Percentiles rank a stretch among this genome's conserved stretches.
Evolutionary conservation across 2,797 vertebrate species (phyloP).

Genomic region (Ataeniobius toweri): DNA sequence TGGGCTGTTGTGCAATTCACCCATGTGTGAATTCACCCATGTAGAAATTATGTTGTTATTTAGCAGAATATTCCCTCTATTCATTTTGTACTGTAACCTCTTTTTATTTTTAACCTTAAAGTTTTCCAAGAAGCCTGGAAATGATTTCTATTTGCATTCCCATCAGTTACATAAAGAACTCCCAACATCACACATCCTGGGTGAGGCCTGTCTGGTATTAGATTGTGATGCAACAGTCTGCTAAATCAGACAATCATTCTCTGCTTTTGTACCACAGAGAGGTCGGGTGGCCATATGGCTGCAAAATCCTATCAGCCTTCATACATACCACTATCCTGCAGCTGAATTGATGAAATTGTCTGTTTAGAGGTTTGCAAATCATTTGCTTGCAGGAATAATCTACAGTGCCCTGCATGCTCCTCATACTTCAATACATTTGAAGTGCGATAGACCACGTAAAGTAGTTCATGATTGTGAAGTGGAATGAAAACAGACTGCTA

Average conservation of each 20-base stretch:
- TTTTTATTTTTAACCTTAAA: not conserved
- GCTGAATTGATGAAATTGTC: slow-evolving; percentile 9
- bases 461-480: not conserved
- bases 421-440: not conserved
- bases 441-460: not conserved
- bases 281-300: slow-evolving; percentile 14
- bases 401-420: not conserved
- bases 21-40: slow-evolving; percentile 1
- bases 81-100: not conserved
- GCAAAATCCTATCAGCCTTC: slow-evolving; percentile 19
- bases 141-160: not conserved
- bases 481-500: not conserved
- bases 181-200: not conserved
- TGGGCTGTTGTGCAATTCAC: not conserved
- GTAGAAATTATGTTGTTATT: fast-evolving
- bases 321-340: slow-evolving; percentile 14
- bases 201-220: slow-evolving; percentile 29
- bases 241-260: slow-evolving; percentile 35
- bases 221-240: slow-evolving; percentile 40
- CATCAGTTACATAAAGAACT: not conserved
- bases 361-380: slow-evolving; percentile 18
- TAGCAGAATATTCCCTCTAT: slow-evolving; percentile 6
- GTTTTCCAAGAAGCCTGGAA: slow-evolving; percentile 6
- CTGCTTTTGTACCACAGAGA: slow-evolving; percentile 8
- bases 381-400: slow-evolving; percentile 18